Conservation (phyloP, 2,888 invertebrate species). For the Colletes collaris region DNA sequence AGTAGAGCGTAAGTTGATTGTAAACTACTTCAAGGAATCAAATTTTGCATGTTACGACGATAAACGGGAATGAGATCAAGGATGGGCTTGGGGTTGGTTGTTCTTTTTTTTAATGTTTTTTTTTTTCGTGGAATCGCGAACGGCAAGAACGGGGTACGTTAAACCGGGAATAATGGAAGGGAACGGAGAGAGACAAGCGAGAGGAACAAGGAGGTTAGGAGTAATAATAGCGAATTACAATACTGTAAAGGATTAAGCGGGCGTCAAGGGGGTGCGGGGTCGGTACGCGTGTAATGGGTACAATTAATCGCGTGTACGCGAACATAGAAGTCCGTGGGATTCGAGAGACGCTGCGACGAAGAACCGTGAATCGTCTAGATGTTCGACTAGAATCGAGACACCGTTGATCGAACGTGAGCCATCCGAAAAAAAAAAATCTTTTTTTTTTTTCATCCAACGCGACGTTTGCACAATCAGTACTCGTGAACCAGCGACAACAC, state of each 20-base stretch:
- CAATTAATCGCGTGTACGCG: constrained; percentile 1
- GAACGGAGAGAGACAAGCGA: constrained; percentile 2
- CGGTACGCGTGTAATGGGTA: constrained; percentile 39
- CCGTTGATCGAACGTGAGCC: background rate
- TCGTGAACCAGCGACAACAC: constrained; percentile 17
- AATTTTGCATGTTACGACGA: constrained; percentile 75
- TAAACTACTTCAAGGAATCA: constrained; percentile 75
- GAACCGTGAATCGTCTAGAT: background rate
- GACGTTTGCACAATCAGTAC: background rate
- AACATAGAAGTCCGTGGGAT: background rate
- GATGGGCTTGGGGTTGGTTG: background rate
- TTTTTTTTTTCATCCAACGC: background rate
- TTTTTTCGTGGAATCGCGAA: constrained; percentile 16
- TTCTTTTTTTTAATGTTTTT: no score
- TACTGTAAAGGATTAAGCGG: constrained; percentile 74
- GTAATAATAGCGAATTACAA: constrained; percentile 66
- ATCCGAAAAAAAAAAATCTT: background rate
- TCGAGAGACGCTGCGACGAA: background rate
- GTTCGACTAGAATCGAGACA: background rate
- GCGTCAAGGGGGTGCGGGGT: constrained; percentile 69
- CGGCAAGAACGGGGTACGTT: background rate
- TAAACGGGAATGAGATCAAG: constrained; percentile 45
- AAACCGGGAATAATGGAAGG: background rate
- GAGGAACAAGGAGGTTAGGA: constrained; percentile 41
- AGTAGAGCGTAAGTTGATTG: constrained; percentile 71